These are phyloP conservation scores for Polydesmus complanatus DNA, from an alignment of 2,888 invertebrate species.

Conservation along the genomic window DNA sequence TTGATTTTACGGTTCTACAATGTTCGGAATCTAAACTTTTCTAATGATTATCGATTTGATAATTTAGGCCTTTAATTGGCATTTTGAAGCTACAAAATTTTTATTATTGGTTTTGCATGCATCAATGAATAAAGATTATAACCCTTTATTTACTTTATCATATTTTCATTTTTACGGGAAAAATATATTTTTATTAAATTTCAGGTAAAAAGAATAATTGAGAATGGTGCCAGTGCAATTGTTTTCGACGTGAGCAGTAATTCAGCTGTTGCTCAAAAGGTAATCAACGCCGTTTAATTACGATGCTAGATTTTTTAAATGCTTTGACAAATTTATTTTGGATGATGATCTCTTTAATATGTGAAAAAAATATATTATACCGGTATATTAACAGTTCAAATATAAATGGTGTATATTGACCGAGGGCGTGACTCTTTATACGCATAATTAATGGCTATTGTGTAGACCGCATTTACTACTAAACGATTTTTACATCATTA, in stretches of 20 bases:
- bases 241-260: conserved; percentile 18
- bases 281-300: neutral
- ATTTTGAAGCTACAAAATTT: no score
- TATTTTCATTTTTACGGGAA: no score
- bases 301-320: neutral
- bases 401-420: neutral
- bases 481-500: no score
- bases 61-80: no score
- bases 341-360: no score
- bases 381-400: neutral
- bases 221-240: conserved; percentile 16
- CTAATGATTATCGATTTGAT: no score
- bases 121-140: no score
- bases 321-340: neutral
- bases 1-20: no score
- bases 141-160: no score
- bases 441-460: neutral
- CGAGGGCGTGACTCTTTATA: neutral
- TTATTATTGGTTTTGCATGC: no score
- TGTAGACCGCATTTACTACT: neutral
- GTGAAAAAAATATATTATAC: neutral
- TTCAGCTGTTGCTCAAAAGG: conserved; percentile 13
- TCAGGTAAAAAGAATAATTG: conserved; percentile 17
- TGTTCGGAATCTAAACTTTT: no score
- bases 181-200: conserved; percentile 1